Conservation (phyloP, 1,140 invertebrate species). For the Leptinotarsa lineolata region DNA sequence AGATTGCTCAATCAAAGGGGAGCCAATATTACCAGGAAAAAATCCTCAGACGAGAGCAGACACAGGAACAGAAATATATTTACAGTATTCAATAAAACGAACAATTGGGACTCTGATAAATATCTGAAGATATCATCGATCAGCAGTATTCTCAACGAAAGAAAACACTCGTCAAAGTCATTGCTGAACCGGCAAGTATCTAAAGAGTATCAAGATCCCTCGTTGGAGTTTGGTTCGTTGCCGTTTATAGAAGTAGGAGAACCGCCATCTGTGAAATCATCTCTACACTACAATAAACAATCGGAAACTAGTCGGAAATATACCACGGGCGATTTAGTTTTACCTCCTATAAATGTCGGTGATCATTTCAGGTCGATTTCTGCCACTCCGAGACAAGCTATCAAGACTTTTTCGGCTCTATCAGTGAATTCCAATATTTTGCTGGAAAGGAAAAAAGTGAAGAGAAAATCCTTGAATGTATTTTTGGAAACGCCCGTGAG, state of each 20-base stretch:
- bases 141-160: not conserved
- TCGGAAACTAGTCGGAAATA: slow-evolving; percentile 6
- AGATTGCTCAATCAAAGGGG: slow-evolving; percentile 27
- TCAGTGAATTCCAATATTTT: slow-evolving; percentile 6
- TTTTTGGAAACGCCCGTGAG: not conserved
- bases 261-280: slow-evolving; percentile 14
- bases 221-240: slow-evolving; percentile 7
- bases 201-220: not conserved
- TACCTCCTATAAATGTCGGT: slow-evolving; percentile 37
- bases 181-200: slow-evolving; percentile 25
- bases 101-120: slow-evolving; percentile 24
- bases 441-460: not conserved
- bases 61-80: slow-evolving; percentile 10
- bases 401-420: slow-evolving; percentile 19
- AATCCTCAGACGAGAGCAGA: not conserved
- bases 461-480: not conserved
- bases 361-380: slow-evolving; percentile 40
- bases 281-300: not conserved
- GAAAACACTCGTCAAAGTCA: slow-evolving; percentile 20
- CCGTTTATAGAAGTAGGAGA: slow-evolving; percentile 30
- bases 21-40: slow-evolving; percentile 12
- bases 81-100: slow-evolving; percentile 26
- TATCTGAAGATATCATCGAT: slow-evolving; percentile 30
- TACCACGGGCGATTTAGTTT: slow-evolving; percentile 24
- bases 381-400: slow-evolving; percentile 29